Evolutionary conservation across 92 coral and sea anemone genomes (phyloP), one percentile per base, ranked within the genome.

Genomic region (Heteractis magnifica): DNA sequence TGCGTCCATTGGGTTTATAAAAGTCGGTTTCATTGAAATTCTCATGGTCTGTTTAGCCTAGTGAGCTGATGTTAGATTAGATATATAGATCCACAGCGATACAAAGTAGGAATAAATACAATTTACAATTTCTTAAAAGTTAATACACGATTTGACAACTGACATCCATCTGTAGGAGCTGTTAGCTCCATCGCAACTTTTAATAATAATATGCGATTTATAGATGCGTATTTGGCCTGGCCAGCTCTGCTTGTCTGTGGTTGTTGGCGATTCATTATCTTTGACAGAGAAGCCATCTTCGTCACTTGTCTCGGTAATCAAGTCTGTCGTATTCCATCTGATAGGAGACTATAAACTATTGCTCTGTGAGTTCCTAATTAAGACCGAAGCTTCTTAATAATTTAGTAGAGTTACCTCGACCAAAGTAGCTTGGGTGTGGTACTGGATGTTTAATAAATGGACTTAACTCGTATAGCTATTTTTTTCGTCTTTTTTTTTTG

Each of bases 321-420:
- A 15, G 73, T 70, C 52, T 52, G 84, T 50, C 55, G 72, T 20
- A 5, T 6, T 9, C 53, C 49, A 81, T 81, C 74, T 64, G 74
- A 81, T 70, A 81, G 9, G 65, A 78, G 72, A 60, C 81, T 6
- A 34, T 34, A 70, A 68, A 68, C 56, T 80, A 70, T 16, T 56
- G 65, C 77, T 19, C 14, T n/a, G 76, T 51, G 73, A 51, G 73
- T 19, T 68, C 21, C 48, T n/a, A 68, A 51, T 68, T 70, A 81
- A 74, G 26, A 71, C 74, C 84, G 77, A 81, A 81, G 84, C 84
- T 81, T 10, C 51, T 81, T 11, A 81, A 81, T 81, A 13, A 81
- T 81, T 81, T 16, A 81, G 11, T n/a, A 6, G 55, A 65, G 77
- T 81, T 68, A 75, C 51, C 19, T 68, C 65, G 44, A 51, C 48